phyloP scores from a whole-genome alignment of 2,797 vertebrate species.

The Crax fasciolata region DNA sequence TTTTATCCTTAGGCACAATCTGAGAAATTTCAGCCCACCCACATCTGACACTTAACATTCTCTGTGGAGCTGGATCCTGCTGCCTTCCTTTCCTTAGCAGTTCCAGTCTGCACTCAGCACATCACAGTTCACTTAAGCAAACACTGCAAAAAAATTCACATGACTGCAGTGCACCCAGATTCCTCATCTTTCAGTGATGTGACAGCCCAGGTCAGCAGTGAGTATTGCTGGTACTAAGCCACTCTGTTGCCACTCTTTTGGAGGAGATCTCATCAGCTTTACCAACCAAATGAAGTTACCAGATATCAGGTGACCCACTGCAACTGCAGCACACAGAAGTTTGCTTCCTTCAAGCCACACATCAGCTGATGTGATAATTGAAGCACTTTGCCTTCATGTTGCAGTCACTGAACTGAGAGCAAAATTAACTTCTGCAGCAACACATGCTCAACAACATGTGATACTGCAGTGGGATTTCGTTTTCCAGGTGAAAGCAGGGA shows the following conservation, averaged over 20 bases:
- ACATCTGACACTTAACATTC: background rate
- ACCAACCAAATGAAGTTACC: background rate
- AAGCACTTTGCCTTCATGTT: background rate
- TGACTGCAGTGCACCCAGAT: background rate
- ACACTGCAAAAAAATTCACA: fast-evolving
- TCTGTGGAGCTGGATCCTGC: background rate
- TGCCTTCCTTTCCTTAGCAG: background rate
- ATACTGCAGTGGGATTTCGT: background rate
- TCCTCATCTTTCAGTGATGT: background rate
- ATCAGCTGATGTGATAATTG: background rate
- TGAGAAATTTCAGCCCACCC: background rate
- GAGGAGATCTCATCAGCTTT: background rate
- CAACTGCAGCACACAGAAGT: background rate
- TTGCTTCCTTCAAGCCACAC: background rate
- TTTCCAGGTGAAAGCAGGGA: background rate
- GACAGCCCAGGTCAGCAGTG: background rate
- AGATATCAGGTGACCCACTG: slow-evolving; percentile 42
- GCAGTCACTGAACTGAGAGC: background rate
- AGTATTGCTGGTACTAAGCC: background rate
- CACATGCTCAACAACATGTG: background rate
- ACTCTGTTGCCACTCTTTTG: background rate
- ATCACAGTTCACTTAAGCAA: background rate
- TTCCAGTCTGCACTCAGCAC: background rate
- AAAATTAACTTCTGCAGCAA: background rate
- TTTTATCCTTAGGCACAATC: background rate